Conservation (phyloP, 2,797 vertebrate species). For the Protosalanx chinensis region DNA sequence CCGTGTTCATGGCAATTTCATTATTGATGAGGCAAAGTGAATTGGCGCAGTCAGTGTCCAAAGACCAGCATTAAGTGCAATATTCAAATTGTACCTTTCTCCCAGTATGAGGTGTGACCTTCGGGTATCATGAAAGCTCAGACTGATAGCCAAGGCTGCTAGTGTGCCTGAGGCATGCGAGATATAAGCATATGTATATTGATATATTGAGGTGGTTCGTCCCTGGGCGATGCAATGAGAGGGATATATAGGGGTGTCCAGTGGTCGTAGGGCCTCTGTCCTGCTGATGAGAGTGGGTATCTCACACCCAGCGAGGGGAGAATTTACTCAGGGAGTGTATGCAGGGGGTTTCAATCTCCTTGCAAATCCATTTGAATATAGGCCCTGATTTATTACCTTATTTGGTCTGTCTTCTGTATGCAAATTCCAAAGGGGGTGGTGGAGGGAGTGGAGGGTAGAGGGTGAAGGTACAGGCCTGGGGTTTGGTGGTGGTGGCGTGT, state of each 20-base stretch:
- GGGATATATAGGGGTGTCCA: conserved; percentile 35
- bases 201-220: conserved; percentile 73
- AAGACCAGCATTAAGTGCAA: conserved; percentile 65
- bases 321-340: conserved; percentile 70
- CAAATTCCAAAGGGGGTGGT: conserved; percentile 67
- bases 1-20: conserved; percentile 60
- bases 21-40: conserved; percentile 71
- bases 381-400: conserved; percentile 82
- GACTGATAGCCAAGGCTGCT: conserved; percentile 61
- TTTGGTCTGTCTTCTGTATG: conserved; percentile 84
- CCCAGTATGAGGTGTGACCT: conserved; percentile 67
- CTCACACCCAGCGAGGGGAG: conserved; percentile 54
- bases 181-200: conserved; percentile 75
- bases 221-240: conserved; percentile 68
- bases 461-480: background rate
- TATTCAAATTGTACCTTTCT: conserved; percentile 66
- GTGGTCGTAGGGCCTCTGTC: conserved; percentile 63
- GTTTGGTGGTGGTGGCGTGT: conserved; percentile 25
- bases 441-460: conserved; percentile 29
- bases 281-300: conserved; percentile 74
- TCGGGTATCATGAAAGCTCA: conserved; percentile 60
- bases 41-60: conserved; percentile 61
- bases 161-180: conserved; percentile 65
- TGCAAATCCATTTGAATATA: conserved; percentile 79
- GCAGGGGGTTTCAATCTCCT: conserved; percentile 71